These are phyloP conservation scores for Strix uralensis DNA, from an alignment of 2,113 vertebrate species.

Conservation along the genomic window DNA sequence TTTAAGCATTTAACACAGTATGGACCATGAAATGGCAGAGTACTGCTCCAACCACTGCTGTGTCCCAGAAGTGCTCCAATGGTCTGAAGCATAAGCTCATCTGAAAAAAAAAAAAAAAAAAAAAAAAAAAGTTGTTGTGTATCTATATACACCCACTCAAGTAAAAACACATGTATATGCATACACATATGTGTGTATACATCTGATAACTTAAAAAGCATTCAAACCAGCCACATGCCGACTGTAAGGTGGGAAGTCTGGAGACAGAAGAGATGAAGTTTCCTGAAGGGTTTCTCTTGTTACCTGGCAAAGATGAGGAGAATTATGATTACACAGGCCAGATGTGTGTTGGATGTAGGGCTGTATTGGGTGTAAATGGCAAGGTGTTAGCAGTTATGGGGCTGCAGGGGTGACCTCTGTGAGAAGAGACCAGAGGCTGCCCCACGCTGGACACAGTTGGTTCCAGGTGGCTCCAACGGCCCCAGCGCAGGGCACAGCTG, in stretches of 20 bases:
- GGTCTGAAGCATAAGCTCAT: not conserved
- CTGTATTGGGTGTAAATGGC: not conserved
- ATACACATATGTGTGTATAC: fast-evolving
- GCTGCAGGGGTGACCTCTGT: not conserved
- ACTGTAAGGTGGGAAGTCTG: not conserved
- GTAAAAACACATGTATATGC: not conserved
- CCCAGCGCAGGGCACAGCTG: no score
- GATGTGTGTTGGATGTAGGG: not conserved
- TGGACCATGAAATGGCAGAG: not conserved
- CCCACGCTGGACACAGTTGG: fast-evolving
- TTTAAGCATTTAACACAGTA: not conserved
- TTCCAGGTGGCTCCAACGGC: no score
- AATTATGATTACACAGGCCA: not conserved
- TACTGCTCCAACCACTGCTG: no score
- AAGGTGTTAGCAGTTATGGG: no score
- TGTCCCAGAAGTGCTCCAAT: not conserved
- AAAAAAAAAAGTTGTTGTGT: no score
- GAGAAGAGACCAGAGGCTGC: not conserved
- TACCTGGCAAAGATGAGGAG: not conserved
- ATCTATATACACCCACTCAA: not conserved
- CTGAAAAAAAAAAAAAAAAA: not conserved
- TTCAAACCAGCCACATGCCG: not conserved
- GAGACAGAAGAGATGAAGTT: not conserved
- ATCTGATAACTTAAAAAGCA: not conserved
- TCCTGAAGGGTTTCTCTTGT: not conserved